Conservation (phyloP, 1,140 invertebrate genomes). For the Cyrtorhinus lividipennis region DNA sequence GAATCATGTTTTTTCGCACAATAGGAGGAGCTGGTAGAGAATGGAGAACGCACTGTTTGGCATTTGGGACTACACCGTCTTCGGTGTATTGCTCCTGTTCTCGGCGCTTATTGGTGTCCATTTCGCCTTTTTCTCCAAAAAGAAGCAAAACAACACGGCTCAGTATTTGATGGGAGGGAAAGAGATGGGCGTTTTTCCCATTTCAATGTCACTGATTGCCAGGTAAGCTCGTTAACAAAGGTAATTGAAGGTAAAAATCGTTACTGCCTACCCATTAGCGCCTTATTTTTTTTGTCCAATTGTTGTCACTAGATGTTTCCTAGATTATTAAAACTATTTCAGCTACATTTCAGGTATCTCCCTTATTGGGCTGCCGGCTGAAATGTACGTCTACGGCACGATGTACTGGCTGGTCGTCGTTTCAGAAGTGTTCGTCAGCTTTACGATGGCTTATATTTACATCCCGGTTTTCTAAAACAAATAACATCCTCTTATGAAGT, state of each 20-base stretch:
- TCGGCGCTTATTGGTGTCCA: constrained; percentile 63
- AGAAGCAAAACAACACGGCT: constrained; percentile 55
- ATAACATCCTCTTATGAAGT: constrained; percentile 71
- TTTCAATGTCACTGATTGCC: constrained; percentile 63
- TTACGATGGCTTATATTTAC: constrained; percentile 57
- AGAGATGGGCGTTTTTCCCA: constrained; percentile 62
- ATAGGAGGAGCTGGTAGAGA: too few species aligned
- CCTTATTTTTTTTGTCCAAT: neutral
- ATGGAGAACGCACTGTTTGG: constrained; percentile 6
- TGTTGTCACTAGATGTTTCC: too few species aligned
- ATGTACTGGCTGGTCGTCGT: constrained; percentile 55
- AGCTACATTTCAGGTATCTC: constrained; percentile 86
- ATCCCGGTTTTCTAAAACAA: constrained; percentile 76
- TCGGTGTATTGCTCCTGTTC: constrained; percentile 46
- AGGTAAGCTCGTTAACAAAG: constrained; percentile 47
- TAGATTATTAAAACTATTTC: constrained; percentile 21
- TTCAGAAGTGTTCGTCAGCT: constrained; percentile 51
- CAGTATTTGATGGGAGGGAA: constrained; percentile 72
- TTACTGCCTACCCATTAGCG: neutral
- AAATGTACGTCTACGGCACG: constrained; percentile 79
- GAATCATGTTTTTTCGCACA: too few species aligned
- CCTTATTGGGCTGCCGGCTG: constrained; percentile 74
- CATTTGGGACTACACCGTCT: constrained; percentile 46
- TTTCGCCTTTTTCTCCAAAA: constrained; percentile 53
- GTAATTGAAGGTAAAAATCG: neutral